These are phyloP conservation scores for Ispidina lecontei DNA, from an alignment of 2,797 vertebrate genomes.

Conservation along the genomic window DNA sequence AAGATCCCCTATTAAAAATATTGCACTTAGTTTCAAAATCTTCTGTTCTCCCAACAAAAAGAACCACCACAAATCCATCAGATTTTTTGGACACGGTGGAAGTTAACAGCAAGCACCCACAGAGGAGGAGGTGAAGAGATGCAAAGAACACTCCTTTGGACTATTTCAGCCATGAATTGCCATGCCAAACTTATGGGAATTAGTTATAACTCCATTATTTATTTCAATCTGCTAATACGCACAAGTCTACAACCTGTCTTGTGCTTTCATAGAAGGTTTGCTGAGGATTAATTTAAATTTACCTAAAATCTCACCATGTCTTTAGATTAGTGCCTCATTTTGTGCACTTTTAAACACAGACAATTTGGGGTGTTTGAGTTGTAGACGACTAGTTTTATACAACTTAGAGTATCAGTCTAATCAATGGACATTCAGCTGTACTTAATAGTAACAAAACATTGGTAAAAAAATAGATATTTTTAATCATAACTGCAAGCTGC, in stretches of 20 bases:
- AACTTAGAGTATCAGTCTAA: neutral
- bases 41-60: neutral
- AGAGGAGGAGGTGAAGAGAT: neutral
- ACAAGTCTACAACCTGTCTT: neutral
- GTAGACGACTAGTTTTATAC: neutral
- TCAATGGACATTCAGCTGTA: neutral
- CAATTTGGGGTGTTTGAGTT: neutral
- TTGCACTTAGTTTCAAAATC: neutral
- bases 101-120: neutral
- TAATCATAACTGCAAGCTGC: neutral
- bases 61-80: fast-evolving
- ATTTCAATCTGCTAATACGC: neutral
- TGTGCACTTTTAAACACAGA: neutral
- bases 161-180: constrained; percentile 33
- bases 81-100: neutral
- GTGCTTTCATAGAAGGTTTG: neutral
- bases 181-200: constrained; percentile 1
- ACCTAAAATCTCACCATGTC: neutral
- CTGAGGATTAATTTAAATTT: neutral
- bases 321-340: neutral
- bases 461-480: neutral
- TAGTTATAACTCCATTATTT: neutral
- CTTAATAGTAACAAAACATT: neutral
- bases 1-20: neutral
- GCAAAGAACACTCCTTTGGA: constrained; percentile 3